Percentiles rank a stretch among this genome's conserved stretches.
Evolutionary conservation across 2,888 invertebrate genomes (phyloP).

Genomic region (Cosmopolites sordidus): DNA sequence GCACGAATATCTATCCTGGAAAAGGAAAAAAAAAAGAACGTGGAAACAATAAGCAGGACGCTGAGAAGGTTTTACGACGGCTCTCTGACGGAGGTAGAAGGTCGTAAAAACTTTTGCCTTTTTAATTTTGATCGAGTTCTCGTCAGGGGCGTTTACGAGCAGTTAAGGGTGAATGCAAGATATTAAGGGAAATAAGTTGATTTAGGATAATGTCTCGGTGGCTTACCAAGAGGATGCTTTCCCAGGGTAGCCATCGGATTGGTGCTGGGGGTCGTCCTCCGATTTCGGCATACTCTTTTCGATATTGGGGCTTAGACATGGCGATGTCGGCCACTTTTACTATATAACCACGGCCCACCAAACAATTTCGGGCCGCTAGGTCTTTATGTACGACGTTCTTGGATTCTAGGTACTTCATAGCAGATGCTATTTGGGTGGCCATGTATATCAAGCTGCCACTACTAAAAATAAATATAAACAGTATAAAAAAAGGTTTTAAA

Average conservation of each 20-base stretch:
- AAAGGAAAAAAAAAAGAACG: constrained; percentile 15
- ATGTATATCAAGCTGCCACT: constrained; percentile 67
- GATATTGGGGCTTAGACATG: constrained; percentile 59
- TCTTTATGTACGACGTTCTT: constrained; percentile 76
- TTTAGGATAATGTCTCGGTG: no score
- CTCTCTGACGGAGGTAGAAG: no score
- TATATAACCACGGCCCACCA: constrained; percentile 57
- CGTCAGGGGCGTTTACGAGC: no score
- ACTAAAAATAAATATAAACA: constrained; percentile 51
- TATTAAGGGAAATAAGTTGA: no score
- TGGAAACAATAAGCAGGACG: no score
- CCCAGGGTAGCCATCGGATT: constrained; percentile 63
- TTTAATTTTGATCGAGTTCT: no score
- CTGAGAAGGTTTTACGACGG: no score
- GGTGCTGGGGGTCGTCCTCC: constrained; percentile 59
- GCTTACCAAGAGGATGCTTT: constrained; percentile 60
- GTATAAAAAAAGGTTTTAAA: no score
- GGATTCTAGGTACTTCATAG: constrained; percentile 76
- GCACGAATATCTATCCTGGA: constrained; percentile 61
- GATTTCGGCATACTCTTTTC: constrained; percentile 61
- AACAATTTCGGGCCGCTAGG: constrained; percentile 66
- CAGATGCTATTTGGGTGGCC: constrained; percentile 72
- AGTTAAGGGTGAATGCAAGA: no score
- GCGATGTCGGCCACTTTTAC: constrained; percentile 62
- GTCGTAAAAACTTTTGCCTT: no score